These are phyloP conservation scores for Megaceryle alcyon DNA, from an alignment of 2,797 vertebrate genomes.

Conservation along the genomic window DNA sequence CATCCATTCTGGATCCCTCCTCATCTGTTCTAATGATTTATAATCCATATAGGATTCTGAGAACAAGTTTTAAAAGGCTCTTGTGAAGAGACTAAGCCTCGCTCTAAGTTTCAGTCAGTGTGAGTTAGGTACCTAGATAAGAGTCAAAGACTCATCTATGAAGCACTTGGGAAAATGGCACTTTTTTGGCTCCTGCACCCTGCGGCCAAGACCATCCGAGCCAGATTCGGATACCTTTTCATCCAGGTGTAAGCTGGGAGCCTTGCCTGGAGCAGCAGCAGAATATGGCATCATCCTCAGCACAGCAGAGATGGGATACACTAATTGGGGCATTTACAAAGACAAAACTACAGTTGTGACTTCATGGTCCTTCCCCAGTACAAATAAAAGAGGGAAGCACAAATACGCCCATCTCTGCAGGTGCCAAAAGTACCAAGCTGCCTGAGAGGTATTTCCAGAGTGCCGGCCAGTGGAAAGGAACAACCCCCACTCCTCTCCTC, in stretches of 20 bases:
- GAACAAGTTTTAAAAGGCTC: not conserved
- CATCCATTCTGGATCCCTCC: conserved; percentile 16
- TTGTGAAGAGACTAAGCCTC: not conserved
- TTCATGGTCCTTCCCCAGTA: not conserved
- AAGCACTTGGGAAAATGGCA: not conserved
- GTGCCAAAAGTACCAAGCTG: not conserved
- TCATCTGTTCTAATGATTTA: conserved; percentile 40
- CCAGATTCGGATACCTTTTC: not conserved
- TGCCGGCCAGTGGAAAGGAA: not conserved
- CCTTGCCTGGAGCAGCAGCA: not conserved
- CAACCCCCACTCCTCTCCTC: not conserved
- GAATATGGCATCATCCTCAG: not conserved
- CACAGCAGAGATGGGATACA: not conserved
- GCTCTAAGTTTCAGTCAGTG: not conserved
- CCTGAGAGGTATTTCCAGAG: not conserved
- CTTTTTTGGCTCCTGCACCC: not conserved
- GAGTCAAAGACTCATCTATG: not conserved
- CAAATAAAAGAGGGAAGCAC: not conserved
- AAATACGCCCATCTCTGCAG: not conserved
- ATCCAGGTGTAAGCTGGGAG: not conserved
- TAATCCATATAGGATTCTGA: not conserved
- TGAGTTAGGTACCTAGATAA: not conserved
- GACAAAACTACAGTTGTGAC: not conserved
- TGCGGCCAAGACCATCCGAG: not conserved
- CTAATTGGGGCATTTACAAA: not conserved